A percentile compares a stretch with the other conserved stretches of the same genome.
Evolutionary conservation across 2,797 vertebrate species (phyloP).

Genomic region (Hippocampus kuda): DNA sequence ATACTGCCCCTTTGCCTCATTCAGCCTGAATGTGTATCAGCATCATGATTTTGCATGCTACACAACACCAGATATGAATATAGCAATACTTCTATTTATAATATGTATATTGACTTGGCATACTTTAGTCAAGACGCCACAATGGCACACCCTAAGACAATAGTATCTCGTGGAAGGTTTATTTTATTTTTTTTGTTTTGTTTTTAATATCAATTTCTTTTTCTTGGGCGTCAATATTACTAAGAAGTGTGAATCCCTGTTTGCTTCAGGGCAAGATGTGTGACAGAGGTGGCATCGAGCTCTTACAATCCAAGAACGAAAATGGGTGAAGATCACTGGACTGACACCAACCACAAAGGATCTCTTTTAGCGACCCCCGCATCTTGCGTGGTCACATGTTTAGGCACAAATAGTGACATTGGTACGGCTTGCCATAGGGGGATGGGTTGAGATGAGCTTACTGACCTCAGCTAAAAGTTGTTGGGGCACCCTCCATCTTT

Average conservation of each 20-base stretch:
- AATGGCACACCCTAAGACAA: conserved; percentile 71
- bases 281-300: conserved; percentile 99
- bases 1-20: conserved; percentile 80
- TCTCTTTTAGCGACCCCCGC: conserved; percentile 90
- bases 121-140: conserved; percentile 59
- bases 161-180: conserved; percentile 72
- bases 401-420: conserved; percentile 91
- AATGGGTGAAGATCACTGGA: conserved; percentile 99
- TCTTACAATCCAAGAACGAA: conserved; percentile 99
- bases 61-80: conserved; percentile 64
- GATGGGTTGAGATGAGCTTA: conserved; percentile 62
- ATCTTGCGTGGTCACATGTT: conserved; percentile 83
- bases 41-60: conserved; percentile 79
- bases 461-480: conserved; percentile 54
- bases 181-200: conserved; percentile 66
- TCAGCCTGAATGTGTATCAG: conserved; percentile 62
- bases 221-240: conserved; percentile 93
- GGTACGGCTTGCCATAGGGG: conserved; percentile 76
- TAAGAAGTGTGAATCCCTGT: conserved; percentile 99
- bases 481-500: conserved; percentile 49
- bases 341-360: conserved; percentile 94
- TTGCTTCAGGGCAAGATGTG: conserved; percentile 99
- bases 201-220: conserved; percentile 48
- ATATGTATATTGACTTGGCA: conserved; percentile 37
- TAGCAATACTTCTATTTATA: conserved; percentile 44